phyloP scores from a whole-genome alignment of 2,888 invertebrate species.

The Neoitamus cyanurus region DNA sequence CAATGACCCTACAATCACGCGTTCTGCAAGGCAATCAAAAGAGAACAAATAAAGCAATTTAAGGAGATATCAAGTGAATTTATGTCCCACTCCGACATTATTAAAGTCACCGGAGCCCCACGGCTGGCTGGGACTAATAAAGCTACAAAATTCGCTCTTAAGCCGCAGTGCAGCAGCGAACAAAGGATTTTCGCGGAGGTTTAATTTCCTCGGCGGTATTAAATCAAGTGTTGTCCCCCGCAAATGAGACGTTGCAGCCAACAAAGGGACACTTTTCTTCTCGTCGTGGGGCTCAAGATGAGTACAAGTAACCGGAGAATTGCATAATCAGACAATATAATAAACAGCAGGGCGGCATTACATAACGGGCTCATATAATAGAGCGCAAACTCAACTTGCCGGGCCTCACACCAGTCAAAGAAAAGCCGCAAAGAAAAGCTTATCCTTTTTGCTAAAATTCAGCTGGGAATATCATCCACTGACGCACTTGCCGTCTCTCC shows the following conservation, averaged over 20 bases:
- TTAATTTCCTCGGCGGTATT: neutral
- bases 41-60: neutral
- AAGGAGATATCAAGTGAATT: neutral
- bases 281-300: neutral
- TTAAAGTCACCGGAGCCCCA: neutral
- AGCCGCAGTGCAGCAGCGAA: neutral
- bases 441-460: neutral
- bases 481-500: neutral
- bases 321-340: constrained; percentile 26
- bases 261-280: neutral
- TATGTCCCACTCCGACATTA: neutral
- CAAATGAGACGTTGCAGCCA: neutral
- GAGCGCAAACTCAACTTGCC: neutral
- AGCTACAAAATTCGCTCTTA: neutral
- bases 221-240: neutral
- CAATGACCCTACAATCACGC: too few species aligned
- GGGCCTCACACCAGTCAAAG: neutral
- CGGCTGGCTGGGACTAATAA: neutral
- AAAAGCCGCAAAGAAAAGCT: neutral
- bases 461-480: neutral
- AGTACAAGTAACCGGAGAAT: constrained; percentile 15
- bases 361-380: neutral
- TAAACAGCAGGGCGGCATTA: neutral
- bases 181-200: neutral
- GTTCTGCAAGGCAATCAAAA: neutral